A percentile compares a stretch with the other conserved stretches of the same genome.
Evolutionary conservation across 2,113 vertebrate species (phyloP).

Genomic region (Clarias batrachus): DNA sequence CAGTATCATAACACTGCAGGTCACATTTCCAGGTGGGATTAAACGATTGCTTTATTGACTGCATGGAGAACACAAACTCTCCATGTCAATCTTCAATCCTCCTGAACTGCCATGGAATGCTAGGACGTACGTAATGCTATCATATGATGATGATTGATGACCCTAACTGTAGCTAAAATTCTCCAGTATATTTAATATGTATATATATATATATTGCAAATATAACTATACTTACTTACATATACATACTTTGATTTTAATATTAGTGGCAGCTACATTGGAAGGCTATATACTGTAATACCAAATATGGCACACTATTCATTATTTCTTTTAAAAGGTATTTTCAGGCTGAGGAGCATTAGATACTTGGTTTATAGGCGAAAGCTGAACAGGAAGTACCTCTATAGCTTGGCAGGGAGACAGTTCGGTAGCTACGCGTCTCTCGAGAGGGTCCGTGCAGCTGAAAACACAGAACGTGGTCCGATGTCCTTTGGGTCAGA

Average conservation of each 20-base stretch:
- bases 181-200: conserved; percentile 7
- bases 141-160: background rate
- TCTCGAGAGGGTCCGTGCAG: conserved; percentile 71
- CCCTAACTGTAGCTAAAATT: conserved; percentile 4
- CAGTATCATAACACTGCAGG: background rate
- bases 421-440: conserved; percentile 56
- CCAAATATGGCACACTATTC: conserved; percentile 18
- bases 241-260: conserved; percentile 5
- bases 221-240: conserved; percentile 15
- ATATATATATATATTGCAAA: conserved; percentile 23
- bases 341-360: background rate
- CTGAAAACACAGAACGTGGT: conserved; percentile 65
- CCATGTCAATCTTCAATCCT: too few relatives aligned
- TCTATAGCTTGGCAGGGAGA: conserved; percentile 19
- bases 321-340: background rate
- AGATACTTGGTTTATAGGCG: conserved; percentile 1
- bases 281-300: conserved; percentile 20
- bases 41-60: background rate
- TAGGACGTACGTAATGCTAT: background rate
- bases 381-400: conserved; percentile 27
- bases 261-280: conserved; percentile 13
- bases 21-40: background rate
- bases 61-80: background rate
- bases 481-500: conserved; percentile 18
- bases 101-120: background rate